phyloP scores from a whole-genome alignment of 2,113 vertebrate genomes.

The Tinamus guttatus region DNA sequence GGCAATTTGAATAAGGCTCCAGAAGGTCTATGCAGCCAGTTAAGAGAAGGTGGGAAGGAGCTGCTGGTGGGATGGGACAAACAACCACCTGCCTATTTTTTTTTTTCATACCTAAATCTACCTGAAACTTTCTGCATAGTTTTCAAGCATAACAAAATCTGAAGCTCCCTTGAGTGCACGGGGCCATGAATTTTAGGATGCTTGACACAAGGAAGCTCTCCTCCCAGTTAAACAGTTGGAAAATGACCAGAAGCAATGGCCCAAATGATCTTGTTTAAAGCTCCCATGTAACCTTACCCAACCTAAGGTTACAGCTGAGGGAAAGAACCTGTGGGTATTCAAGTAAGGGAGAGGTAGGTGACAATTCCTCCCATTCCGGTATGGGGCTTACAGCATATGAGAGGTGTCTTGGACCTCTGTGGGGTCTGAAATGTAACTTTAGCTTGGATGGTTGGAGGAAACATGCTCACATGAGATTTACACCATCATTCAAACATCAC shows the following conservation, averaged over 20 bases:
- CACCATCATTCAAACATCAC: not conserved
- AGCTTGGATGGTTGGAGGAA: not conserved
- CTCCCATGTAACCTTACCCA: not conserved
- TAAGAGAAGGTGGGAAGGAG: not conserved
- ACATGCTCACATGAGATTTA: rapidly evolving
- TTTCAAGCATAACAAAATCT: not conserved
- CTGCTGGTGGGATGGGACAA: not conserved
- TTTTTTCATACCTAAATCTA: not conserved
- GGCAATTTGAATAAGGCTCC: not conserved
- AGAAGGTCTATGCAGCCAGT: rapidly evolving
- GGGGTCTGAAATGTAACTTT: not conserved
- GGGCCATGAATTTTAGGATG: not conserved
- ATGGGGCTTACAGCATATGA: not conserved
- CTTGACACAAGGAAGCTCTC: not conserved
- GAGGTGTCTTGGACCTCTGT: not conserved
- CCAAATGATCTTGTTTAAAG: not conserved
- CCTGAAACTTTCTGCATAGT: not conserved
- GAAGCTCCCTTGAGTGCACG: not conserved
- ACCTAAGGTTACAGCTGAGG: not conserved
- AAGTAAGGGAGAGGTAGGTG: not conserved
- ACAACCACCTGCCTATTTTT: not conserved
- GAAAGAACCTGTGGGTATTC: not conserved
- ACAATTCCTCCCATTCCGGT: not conserved
- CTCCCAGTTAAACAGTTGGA: not conserved
- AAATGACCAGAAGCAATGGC: not conserved